Evolutionary conservation across 2,113 vertebrate genomes (phyloP).

Genomic region (Syngnathoides biaculeatus): DNA sequence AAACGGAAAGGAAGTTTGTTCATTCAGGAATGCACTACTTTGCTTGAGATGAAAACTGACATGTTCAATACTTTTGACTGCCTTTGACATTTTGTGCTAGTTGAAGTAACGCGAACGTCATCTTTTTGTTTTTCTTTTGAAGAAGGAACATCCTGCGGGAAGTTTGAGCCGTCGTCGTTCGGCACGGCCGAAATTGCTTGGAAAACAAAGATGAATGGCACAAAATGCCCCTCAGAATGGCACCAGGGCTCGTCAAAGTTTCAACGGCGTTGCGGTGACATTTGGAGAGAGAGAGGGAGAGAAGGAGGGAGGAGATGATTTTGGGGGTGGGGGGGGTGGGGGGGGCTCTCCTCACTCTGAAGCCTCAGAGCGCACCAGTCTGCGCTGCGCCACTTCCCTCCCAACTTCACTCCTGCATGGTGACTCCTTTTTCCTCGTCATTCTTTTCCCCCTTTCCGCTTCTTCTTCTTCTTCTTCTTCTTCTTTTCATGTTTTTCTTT

Average conservation of each 20-base stretch:
- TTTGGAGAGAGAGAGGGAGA: slow-evolving; percentile 56
- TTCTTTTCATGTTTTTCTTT: background rate
- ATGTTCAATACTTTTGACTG: background rate
- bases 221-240: slow-evolving; percentile 14
- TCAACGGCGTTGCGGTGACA: slow-evolving; percentile 60
- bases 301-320: slow-evolving; percentile 9
- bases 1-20: no score
- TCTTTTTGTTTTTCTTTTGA: no score
- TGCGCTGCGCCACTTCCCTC: slow-evolving; percentile 59
- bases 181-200: background rate
- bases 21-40: no score
- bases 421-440: background rate
- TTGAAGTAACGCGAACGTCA: background rate
- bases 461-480: background rate
- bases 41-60: no score
- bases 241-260: slow-evolving; percentile 49
- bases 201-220: background rate
- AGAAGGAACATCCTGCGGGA: no score
- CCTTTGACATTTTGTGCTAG: background rate
- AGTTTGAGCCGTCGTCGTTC: background rate
- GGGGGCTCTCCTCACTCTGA: slow-evolving; percentile 24
- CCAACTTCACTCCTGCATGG: slow-evolving; percentile 42
- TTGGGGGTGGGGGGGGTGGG: background rate
- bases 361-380: slow-evolving; percentile 54
- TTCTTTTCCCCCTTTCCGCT: background rate